Base-by-base conservation (phyloP, 1,140 invertebrate species). In the Eriocheir sinensis region DNA sequence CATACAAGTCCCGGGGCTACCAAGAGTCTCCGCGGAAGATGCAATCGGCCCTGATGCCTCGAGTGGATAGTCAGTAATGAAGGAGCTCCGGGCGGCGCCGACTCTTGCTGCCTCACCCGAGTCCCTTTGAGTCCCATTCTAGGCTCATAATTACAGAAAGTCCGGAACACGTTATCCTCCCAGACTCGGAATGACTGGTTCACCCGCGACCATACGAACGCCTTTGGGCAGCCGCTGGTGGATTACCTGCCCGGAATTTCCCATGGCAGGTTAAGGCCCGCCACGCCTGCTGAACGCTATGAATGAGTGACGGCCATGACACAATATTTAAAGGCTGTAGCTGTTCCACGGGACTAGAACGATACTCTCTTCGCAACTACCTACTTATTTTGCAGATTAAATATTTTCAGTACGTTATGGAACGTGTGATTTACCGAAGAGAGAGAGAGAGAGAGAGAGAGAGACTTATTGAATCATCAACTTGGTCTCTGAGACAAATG, bases 1-100 rank as follows among this genome's bases (percentile, higher is more conserved):
- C 79, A 27, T 80, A 27, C 40, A 41, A n/a, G 91, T 83, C 79
- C 91, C 72, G 79, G 80, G 79, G 79, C 91, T 91, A 83, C 79
- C 38, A 34, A 21, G 38, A 83, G 34, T 41, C 72, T 27, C 91
- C 48, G 79, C 3, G 3, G 12, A 41, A 92, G 91, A 92, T 92
- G 79, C 48, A 83, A 92, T 92, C 91, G 38, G 21, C 91, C 3
- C 79, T 83, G 91, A 83, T 92, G 91, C 91, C 80, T 8, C 40
- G 21, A 92, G 91, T 44, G 91, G 91, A 83, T 92, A 81, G 34
- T 41, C 21, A n/a, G 91, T 92, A 92, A 92, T 92, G 79, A 83
- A 92, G 91, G 79, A 30, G 36, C 79, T 72, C 72, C 80, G 72
- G 53, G 89, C 44, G 48, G 89, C 30, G n/a, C 32, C 6, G 27